Percentiles rank a stretch among this genome's conserved stretches.
Evolutionary conservation across 35 echinoderm and acorn worm genomes (phyloP).

Genomic region (Diadema setosum): DNA sequence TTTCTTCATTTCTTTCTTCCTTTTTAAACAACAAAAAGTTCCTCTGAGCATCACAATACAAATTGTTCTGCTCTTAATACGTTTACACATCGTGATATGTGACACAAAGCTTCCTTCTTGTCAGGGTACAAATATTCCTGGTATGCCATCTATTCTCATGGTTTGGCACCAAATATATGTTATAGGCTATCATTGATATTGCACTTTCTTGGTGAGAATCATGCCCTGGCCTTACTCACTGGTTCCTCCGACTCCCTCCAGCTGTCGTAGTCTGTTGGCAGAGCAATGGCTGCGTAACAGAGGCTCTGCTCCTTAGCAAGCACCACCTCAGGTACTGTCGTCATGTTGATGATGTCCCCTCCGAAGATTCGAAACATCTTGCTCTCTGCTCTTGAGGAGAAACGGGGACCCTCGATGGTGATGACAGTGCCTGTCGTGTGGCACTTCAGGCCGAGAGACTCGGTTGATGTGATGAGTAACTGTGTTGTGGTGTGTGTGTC

Average conservation of each 20-base stretch:
- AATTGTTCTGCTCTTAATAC: too few relatives aligned
- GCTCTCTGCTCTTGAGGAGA: conserved; percentile 86
- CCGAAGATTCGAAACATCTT: conserved; percentile 64
- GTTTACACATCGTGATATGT: too few relatives aligned
- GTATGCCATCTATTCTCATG: too few relatives aligned
- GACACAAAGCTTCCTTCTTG: too few relatives aligned
- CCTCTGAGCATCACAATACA: too few relatives aligned
- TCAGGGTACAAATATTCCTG: too few relatives aligned
- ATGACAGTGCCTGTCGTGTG: conserved; percentile 67
- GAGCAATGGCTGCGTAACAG: conserved; percentile 80
- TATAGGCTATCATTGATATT: too few relatives aligned
- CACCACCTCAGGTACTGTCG: conserved; percentile 87
- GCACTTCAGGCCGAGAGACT: conserved; percentile 27
- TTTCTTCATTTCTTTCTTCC: too few relatives aligned
- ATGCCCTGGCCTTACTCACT: conserved; percentile 8
- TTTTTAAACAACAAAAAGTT: too few relatives aligned
- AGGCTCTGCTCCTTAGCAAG: conserved; percentile 81
- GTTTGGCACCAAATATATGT: too few relatives aligned
- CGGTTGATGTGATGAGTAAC: conserved; percentile 56
- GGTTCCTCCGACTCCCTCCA: conserved; percentile 72
- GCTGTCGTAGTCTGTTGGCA: conserved; percentile 93
- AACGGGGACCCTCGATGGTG: conserved; percentile 88
- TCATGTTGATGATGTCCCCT: conserved; percentile 96
- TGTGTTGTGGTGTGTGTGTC: too few relatives aligned
- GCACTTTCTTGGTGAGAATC: too few relatives aligned